phyloP scores from a whole-genome alignment of 2,113 vertebrate genomes.

The Myotis davidii region DNA sequence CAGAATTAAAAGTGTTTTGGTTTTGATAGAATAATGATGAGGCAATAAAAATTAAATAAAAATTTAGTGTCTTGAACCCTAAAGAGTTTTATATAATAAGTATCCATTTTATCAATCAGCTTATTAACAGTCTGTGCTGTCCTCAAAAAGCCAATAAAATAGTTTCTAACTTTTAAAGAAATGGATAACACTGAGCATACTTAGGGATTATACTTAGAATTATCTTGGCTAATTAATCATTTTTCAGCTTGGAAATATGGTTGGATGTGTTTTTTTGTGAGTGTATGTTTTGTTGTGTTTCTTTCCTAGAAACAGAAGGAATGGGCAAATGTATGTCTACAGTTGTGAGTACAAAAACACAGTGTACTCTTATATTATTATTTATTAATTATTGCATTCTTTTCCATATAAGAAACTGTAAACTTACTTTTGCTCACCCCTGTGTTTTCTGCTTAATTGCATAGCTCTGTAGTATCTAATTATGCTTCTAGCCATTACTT shows the following conservation, averaged over 20 bases:
- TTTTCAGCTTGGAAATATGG: conserved; percentile 28
- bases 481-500: not conserved
- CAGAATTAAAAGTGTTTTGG: not conserved
- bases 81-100: not conserved
- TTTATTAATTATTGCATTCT: not conserved
- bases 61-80: not conserved
- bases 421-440: not conserved
- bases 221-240: conserved; percentile 25
- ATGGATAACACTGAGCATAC: not conserved
- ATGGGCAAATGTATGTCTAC: not conserved
- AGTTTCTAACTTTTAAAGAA: not conserved
- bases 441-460: conserved; percentile 23
- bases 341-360: not conserved
- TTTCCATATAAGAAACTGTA: not conserved
- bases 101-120: not conserved
- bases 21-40: not conserved
- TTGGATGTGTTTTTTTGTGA: not conserved
- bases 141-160: not conserved
- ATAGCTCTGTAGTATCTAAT: not conserved
- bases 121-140: not conserved
- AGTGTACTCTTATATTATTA: not conserved
- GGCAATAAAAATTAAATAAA: not conserved
- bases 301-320: not conserved
- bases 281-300: not conserved
- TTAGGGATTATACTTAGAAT: not conserved